A percentile compares a stretch with the other conserved stretches of the same genome.
Conservation (phyloP, 2,113 vertebrate species). For the Pionites leucogaster region DNA sequence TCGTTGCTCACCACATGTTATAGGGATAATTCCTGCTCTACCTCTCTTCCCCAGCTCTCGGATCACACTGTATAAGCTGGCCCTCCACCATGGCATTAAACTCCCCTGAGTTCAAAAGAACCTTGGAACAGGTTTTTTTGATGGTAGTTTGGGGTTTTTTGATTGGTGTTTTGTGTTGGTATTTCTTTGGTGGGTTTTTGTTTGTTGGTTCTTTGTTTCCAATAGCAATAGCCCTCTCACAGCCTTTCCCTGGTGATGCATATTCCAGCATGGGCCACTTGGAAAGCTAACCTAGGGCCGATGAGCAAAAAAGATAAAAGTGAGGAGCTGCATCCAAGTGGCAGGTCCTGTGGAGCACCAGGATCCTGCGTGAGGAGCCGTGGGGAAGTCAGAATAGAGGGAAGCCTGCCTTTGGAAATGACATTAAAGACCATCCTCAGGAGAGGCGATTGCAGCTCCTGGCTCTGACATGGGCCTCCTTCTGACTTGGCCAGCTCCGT, state of each 20-base stretch:
- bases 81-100: not conserved
- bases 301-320: not conserved
- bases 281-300: accelerated
- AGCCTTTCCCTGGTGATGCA: not conserved
- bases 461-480: not conserved
- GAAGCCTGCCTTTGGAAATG: not conserved
- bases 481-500: constrained; percentile 23
- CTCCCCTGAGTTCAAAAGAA: not conserved
- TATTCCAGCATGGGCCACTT: not conserved
- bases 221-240: not conserved
- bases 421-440: not conserved
- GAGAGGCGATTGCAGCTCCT: constrained; percentile 56
- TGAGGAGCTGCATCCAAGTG: not conserved
- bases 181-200: too few relatives aligned
- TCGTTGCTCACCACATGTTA: not conserved
- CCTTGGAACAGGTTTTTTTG: not conserved
- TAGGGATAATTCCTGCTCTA: not conserved
- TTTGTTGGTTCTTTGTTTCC: not conserved
- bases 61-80: not conserved
- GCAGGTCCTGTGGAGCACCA: not conserved
- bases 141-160: not conserved
- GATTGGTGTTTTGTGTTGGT: too few relatives aligned
- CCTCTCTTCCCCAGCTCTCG: not conserved
- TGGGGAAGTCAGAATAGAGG: not conserved
- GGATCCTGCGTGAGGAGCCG: not conserved